phyloP scores from a whole-genome alignment of 2,888 invertebrate species.

The Meghimatium bilineatum region DNA sequence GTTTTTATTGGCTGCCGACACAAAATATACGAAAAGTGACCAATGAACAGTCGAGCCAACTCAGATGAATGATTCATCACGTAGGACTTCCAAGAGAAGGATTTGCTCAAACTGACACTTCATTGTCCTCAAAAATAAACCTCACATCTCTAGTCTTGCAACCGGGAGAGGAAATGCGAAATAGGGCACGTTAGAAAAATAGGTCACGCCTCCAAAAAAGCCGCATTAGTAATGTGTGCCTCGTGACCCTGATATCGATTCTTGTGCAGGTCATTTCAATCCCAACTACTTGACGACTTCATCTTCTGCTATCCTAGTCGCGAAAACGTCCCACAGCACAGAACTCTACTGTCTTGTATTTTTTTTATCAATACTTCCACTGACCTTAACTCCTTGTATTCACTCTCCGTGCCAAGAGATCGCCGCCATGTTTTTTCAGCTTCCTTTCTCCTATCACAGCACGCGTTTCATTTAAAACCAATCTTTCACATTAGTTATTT shows the following conservation, averaged over 20 bases:
- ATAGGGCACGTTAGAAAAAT: neutral
- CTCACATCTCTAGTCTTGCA: no score
- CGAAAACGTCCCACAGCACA: neutral
- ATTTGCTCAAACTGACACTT: no score
- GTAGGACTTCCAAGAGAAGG: no score
- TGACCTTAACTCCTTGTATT: neutral
- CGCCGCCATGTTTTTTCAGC: neutral
- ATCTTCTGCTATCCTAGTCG: neutral
- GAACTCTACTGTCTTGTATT: neutral
- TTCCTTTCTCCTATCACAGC: neutral
- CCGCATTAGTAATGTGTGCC: neutral
- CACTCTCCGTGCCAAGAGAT: neutral
- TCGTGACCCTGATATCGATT: neutral
- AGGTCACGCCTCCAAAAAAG: neutral
- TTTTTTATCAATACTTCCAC: neutral
- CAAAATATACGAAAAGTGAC: no score
- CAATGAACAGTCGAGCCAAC: no score
- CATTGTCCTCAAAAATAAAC: no score
- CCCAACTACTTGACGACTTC: neutral
- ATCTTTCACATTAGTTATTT: no score
- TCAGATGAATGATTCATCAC: no score
- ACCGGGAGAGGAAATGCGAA: neutral
- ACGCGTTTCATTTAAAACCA: neutral
- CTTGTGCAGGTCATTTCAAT: neutral
- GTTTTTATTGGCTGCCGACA: no score